These are phyloP conservation scores for Mythimna impura DNA, from an alignment of 2,888 invertebrate species.

Conservation along the genomic window DNA sequence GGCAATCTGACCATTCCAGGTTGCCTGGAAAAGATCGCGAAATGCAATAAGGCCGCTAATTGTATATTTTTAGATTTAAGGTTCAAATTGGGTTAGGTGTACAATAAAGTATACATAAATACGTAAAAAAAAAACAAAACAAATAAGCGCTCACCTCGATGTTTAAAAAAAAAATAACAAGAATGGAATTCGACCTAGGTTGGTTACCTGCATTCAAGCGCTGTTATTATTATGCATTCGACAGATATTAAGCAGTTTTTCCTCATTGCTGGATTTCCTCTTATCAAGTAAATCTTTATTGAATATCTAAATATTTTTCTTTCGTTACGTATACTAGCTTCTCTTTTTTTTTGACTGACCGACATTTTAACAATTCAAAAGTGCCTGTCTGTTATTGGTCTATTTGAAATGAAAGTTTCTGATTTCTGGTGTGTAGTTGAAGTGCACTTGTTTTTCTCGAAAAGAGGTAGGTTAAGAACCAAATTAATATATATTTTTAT, in stretches of 20 bases:
- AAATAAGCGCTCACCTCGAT: too few species aligned
- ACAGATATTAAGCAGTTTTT: conserved; percentile 21
- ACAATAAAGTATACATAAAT: too few species aligned
- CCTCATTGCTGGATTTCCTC: conserved; percentile 31
- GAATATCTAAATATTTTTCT: conserved; percentile 3
- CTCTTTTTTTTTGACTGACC: too few species aligned
- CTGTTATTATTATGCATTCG: conserved; percentile 2
- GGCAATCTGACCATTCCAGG: too few species aligned
- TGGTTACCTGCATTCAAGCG: conserved; percentile 19
- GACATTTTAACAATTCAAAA: too few species aligned
- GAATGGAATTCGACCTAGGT: not conserved
- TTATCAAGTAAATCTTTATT: conserved; percentile 27
- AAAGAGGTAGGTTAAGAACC: not conserved
- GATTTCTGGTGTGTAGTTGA: not conserved
- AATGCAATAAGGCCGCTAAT: too few species aligned
- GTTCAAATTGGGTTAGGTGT: too few species aligned
- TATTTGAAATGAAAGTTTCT: too few species aligned
- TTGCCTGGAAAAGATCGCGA: too few species aligned
- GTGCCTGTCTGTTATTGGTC: too few species aligned
- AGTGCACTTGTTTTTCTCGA: not conserved
- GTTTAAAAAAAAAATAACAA: not conserved
- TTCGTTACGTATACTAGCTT: not conserved
- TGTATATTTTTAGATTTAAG: too few species aligned
- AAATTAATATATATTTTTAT: not conserved
- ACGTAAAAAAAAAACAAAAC: too few species aligned